A percentile compares a stretch with the other conserved stretches of the same genome.
Evolutionary conservation across 1,140 invertebrate genomes (phyloP).

Genomic region (Orchesella cincta): DNA sequence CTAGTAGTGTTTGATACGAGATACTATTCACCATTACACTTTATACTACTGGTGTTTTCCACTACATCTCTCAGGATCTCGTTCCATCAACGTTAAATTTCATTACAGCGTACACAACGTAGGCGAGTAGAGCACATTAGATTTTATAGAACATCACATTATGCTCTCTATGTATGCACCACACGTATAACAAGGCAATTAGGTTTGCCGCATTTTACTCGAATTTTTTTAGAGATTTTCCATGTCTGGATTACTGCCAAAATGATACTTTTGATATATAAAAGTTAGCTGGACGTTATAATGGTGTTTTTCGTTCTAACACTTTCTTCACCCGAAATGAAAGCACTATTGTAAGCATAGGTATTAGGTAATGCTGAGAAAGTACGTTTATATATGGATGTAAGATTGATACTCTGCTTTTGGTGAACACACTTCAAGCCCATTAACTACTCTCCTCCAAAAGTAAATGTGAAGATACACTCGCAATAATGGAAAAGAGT

Average conservation of each 20-base stretch:
- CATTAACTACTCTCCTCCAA: background rate
- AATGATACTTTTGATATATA: conserved; percentile 7
- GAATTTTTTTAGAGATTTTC: conserved; percentile 18
- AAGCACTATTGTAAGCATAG: background rate
- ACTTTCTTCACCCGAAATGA: background rate
- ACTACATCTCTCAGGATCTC: background rate
- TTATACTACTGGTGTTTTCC: background rate
- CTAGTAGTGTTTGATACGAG: too few species aligned
- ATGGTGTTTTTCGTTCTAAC: background rate
- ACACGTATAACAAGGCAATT: conserved; percentile 33
- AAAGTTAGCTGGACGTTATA: background rate
- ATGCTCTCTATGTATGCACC: conserved; percentile 27
- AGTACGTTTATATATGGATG: background rate
- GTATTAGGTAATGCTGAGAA: background rate
- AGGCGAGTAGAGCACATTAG: background rate
- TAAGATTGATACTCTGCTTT: background rate
- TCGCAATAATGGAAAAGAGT: background rate
- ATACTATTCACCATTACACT: background rate
- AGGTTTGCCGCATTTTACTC: conserved; percentile 26
- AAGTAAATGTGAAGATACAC: background rate
- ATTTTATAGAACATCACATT: conserved; percentile 18
- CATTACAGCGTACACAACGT: background rate
- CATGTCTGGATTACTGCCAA: conserved; percentile 27
- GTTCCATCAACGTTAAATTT: conserved; percentile 10
- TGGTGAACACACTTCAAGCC: background rate